phyloP scores from a whole-genome alignment of 2,113 vertebrate genomes.

The Bufo bufo region DNA sequence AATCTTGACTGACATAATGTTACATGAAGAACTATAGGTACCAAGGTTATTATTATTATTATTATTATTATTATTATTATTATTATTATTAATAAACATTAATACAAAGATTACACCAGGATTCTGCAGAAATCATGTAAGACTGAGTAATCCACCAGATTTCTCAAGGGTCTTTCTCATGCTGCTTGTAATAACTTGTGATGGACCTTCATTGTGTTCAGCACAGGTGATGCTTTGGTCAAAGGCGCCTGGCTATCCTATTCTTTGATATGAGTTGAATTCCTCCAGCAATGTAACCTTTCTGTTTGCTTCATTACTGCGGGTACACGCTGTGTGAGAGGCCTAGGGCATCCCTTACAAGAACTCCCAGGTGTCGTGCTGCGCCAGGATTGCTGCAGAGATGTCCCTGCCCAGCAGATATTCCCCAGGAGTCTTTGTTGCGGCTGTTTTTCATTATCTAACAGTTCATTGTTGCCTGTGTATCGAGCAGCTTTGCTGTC shows the following conservation, averaged over 20 bases:
- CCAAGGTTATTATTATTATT: neutral
- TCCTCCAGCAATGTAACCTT: conserved; percentile 31
- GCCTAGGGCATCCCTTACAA: neutral
- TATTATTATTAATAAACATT: neutral
- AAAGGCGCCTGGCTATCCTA: conserved; percentile 7
- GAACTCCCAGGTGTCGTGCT: neutral
- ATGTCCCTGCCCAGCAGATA: conserved; percentile 22
- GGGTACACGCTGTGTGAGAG: neutral
- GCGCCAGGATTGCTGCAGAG: neutral
- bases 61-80: too few species aligned
- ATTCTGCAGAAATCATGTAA: neutral
- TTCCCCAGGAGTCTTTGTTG: conserved; percentile 54
- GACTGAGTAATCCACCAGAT: neutral
- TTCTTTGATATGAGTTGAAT: conserved; percentile 25
- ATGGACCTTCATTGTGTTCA: conserved; percentile 26
- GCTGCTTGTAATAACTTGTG: neutral
- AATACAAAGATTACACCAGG: neutral
- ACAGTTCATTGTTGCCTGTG: conserved; percentile 51
- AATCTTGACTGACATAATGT: neutral
- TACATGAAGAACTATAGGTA: neutral
- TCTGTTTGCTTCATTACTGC: conserved; percentile 24
- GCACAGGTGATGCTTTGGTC: conserved; percentile 8
- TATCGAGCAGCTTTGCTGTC: conserved; percentile 49
- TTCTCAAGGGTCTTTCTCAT: neutral
- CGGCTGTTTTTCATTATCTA: conserved; percentile 48